Percentiles rank a stretch among this genome's conserved stretches.
Conservation (phyloP, 2,113 vertebrate genomes). For the Ursus arctos region DNA sequence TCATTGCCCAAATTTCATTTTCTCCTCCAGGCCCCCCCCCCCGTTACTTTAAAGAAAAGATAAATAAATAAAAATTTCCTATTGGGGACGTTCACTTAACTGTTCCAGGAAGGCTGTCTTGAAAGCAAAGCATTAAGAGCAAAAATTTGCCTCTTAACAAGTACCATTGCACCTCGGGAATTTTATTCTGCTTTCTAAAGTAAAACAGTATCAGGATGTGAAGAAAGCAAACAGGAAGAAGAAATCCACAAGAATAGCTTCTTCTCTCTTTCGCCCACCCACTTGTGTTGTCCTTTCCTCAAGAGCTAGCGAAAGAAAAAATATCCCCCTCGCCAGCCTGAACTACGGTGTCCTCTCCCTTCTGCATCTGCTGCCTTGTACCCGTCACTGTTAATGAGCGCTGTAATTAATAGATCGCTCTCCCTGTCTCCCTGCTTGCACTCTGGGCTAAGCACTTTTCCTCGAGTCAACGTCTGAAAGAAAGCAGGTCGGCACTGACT, state of each 20-base stretch:
- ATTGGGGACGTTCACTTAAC: neutral
- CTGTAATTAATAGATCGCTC: slow-evolving; percentile 97
- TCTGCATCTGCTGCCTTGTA: slow-evolving; percentile 87
- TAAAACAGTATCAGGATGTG: slow-evolving; percentile 33
- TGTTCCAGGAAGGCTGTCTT: neutral
- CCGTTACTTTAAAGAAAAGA: neutral
- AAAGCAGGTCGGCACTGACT: slow-evolving; percentile 88
- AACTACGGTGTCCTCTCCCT: slow-evolving; percentile 69
- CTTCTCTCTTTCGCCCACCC: slow-evolving; percentile 75
- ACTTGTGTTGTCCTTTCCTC: slow-evolving; percentile 77
- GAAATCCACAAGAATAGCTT: slow-evolving; percentile 75
- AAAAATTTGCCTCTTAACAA: neutral
- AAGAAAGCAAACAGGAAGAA: slow-evolving; percentile 80
- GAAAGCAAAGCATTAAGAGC: neutral
- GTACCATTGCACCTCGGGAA: neutral
- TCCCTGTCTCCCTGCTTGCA: slow-evolving; percentile 90
- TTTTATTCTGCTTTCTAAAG: neutral
- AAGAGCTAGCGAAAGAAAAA: slow-evolving; percentile 71
- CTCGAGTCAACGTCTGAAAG: slow-evolving; percentile 89
- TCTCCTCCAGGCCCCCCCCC: neutral
- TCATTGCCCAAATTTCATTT: neutral
- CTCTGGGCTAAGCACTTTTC: slow-evolving; percentile 89
- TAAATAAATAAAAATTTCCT: neutral
- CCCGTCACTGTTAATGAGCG: slow-evolving; percentile 93
- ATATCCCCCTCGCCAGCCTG: slow-evolving; percentile 77